Evolutionary conservation across 2,797 vertebrate species (phyloP).

Genomic region (Paramormyrops hopkinsi): DNA sequence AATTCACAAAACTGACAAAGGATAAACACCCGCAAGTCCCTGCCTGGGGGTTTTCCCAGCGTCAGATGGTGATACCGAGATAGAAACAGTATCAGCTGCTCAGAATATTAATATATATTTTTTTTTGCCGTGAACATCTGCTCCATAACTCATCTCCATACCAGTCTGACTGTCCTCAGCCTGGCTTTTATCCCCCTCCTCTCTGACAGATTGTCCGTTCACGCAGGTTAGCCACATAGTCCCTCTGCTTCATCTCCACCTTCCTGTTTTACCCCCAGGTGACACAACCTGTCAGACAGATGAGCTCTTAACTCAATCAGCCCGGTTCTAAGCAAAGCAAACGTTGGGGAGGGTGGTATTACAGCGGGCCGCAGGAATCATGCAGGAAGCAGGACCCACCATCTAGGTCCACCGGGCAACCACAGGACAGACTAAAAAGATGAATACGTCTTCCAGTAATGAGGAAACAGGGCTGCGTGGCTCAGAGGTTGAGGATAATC

Average conservation of each 20-base stretch:
- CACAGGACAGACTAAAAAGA: too few relatives aligned
- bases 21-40: neutral
- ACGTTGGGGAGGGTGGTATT: neutral
- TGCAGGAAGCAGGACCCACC: neutral
- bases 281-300: neutral
- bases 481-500: neutral
- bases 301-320: constrained; percentile 24
- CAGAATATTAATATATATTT: neutral
- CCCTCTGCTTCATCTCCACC: constrained; percentile 19
- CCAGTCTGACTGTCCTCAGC: neutral
- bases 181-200: constrained; percentile 34
- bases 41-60: neutral
- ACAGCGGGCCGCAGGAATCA: neutral
- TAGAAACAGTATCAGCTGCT: neutral
- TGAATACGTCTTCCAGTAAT: neutral
- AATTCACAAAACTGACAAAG: neutral
- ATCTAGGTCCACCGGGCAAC: neutral
- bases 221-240: constrained; percentile 28
- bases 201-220: constrained; percentile 30
- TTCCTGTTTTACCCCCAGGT: neutral
- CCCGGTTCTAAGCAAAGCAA: constrained; percentile 26
- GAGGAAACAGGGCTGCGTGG: neutral
- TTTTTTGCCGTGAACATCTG: neutral
- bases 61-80: neutral
- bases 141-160: neutral